A percentile compares a stretch with the other conserved stretches of the same genome.
Evolutionary conservation across 2,888 invertebrate species (phyloP).

Genomic region (Dolomedes plantarius): DNA sequence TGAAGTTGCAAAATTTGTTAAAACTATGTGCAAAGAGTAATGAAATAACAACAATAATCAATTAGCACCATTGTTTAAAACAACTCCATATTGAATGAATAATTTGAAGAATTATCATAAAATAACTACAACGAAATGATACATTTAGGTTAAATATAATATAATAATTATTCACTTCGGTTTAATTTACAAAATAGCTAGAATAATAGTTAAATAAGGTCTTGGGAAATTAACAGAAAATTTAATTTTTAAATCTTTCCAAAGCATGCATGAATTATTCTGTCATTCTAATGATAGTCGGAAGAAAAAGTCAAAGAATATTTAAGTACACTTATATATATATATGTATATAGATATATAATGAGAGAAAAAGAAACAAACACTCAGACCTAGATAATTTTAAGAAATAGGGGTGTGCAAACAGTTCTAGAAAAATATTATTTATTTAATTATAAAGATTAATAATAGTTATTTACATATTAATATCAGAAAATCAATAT

Average conservation of each 20-base stretch:
- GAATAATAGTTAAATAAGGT: no score
- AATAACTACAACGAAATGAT: no score
- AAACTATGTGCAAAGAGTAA: neutral
- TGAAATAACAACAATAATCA: neutral
- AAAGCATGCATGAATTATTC: neutral
- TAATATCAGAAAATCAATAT: neutral
- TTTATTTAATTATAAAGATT: neutral
- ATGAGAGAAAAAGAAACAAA: constrained; percentile 17
- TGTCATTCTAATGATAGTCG: neutral
- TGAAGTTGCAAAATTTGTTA: neutral
- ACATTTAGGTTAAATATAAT: no score
- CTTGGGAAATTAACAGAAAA: no score
- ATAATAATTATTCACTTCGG: no score
- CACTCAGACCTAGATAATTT: constrained; percentile 19
- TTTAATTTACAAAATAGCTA: no score
- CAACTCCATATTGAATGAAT: neutral
- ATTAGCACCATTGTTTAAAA: constrained; percentile 4
- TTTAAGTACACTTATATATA: constrained; percentile 65
- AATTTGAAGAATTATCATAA: neutral
- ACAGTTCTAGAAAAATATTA: constrained; percentile 33
- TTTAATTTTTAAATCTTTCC: no score
- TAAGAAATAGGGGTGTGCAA: constrained; percentile 36
- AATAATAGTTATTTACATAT: neutral
- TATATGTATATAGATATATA: constrained; percentile 8
- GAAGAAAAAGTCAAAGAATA: constrained; percentile 27